Conservation (phyloP, 2,888 invertebrate species). For the Mimas tiliae region DNA sequence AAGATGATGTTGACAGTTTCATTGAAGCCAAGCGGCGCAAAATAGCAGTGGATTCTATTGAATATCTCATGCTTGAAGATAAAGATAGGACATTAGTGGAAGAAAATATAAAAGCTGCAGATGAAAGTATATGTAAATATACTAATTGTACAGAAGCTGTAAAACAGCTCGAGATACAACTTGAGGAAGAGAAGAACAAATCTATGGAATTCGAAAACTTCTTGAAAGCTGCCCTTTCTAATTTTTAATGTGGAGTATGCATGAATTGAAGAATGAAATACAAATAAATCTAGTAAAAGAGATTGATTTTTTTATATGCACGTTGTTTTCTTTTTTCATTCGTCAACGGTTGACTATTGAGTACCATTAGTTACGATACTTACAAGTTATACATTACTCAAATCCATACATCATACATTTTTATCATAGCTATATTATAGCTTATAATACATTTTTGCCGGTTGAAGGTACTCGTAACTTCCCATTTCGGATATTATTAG, state of each 20-base stretch:
- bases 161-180: slow-evolving; percentile 73
- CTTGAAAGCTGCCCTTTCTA: slow-evolving; percentile 71
- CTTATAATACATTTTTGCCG: no score
- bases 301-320: slow-evolving; percentile 4
- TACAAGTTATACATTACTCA: no score
- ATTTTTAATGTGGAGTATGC: slow-evolving; percentile 44
- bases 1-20: slow-evolving; percentile 68
- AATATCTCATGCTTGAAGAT: slow-evolving; percentile 73
- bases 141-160: slow-evolving; percentile 67
- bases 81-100: slow-evolving; percentile 68
- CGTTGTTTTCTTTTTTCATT: not conserved
- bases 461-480: no score
- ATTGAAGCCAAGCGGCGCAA: slow-evolving; percentile 74
- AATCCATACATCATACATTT: no score
- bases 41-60: slow-evolving; percentile 64
- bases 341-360: no score
- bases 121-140: slow-evolving; percentile 63
- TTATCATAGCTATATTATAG: no score
- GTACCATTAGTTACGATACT: not conserved
- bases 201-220: slow-evolving; percentile 77
- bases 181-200: slow-evolving; percentile 74
- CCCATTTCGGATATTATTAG: no score
- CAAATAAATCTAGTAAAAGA: slow-evolving; percentile 29
- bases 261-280: slow-evolving; percentile 29
- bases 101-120: slow-evolving; percentile 62